phyloP scores from a whole-genome alignment of 2,797 vertebrate genomes.

The Rhabdomys pumilio region DNA sequence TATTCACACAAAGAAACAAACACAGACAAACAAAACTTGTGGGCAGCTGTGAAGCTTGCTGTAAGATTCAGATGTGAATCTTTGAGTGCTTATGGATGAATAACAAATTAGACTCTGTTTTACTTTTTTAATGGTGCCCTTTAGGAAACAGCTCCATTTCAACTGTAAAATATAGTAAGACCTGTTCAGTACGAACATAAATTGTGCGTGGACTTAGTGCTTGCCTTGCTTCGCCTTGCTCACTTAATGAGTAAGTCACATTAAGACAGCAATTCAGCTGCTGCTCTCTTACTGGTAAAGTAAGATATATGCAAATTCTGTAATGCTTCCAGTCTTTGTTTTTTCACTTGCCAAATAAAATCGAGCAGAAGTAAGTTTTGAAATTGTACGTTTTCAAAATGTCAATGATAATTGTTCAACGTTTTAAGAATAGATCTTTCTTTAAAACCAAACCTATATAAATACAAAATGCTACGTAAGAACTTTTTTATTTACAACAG shows the following conservation, averaged over 20 bases:
- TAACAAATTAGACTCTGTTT: neutral
- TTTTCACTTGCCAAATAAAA: slow-evolving; percentile 52
- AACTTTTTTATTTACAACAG: neutral
- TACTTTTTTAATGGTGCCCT: neutral
- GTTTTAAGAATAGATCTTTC: neutral
- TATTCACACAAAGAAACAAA: neutral
- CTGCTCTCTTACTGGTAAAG: neutral
- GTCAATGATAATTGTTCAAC: slow-evolving; percentile 19
- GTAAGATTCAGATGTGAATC: neutral
- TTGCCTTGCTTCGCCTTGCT: neutral
- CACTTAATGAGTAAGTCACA: neutral
- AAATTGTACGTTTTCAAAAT: slow-evolving; percentile 29
- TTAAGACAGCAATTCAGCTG: neutral
- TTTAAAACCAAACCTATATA: neutral
- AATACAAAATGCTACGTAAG: neutral
- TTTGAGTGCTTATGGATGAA: neutral
- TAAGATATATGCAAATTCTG: neutral
- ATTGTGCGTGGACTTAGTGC: neutral
- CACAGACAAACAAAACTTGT: neutral
- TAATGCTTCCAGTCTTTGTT: neutral
- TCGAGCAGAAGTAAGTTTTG: neutral
- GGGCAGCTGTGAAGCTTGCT: neutral
- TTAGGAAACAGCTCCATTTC: neutral
- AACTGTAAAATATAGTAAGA: neutral
- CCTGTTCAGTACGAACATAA: neutral